Evolutionary conservation across 2,888 invertebrate species (phyloP).

Genomic region (Diadegma fenestrale): DNA sequence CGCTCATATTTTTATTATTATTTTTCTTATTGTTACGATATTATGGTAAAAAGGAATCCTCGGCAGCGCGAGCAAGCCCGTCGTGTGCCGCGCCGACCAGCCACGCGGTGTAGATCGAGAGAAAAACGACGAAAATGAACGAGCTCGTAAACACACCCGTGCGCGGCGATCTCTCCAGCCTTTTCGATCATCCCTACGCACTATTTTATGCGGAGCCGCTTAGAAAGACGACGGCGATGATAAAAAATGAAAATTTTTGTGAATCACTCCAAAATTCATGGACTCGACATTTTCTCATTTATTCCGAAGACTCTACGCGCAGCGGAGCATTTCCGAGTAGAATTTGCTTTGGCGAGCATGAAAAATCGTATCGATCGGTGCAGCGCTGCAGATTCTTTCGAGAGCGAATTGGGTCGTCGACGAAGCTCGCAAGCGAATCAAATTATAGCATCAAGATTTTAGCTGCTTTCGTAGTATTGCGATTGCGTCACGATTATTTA

Average conservation of each 20-base stretch:
- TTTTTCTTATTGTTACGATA: slow-evolving; percentile 39
- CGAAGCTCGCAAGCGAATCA: neutral
- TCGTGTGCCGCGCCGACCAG: slow-evolving; percentile 35
- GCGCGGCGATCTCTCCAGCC: neutral
- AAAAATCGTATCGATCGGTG: neutral
- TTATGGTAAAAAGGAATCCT: neutral
- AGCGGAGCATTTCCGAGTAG: no score
- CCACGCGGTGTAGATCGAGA: slow-evolving; percentile 25
- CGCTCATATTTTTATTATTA: slow-evolving; percentile 46
- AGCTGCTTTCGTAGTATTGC: neutral
- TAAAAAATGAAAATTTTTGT: no score
- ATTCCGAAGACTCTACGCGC: neutral
- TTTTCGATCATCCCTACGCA: neutral
- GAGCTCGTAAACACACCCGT: slow-evolving; percentile 50
- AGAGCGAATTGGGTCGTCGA: neutral
- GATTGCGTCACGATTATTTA: slow-evolving; percentile 6
- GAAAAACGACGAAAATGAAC: slow-evolving; percentile 36
- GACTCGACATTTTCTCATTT: no score
- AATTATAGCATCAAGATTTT: neutral
- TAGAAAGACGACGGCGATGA: neutral
- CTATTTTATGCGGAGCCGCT: neutral
- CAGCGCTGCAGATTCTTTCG: neutral
- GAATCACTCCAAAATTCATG: no score
- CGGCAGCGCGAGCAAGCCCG: neutral
- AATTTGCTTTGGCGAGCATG: neutral